Conservation (phyloP, 2,797 vertebrate genomes). For the Cryptoblepharus egeriae region DNA sequence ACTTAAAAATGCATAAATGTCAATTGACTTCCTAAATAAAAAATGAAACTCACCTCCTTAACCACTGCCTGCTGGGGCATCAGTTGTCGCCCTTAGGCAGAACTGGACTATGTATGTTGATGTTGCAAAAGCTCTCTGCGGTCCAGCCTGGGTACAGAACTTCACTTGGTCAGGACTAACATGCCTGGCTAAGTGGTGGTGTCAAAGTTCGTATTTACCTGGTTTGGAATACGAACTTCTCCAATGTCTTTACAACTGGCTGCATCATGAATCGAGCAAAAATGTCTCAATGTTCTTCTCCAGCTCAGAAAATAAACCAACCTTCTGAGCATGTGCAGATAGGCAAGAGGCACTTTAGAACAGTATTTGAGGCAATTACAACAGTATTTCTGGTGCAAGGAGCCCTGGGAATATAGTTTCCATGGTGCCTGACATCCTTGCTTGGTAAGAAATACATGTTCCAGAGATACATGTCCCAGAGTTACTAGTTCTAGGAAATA, state of each 20-base stretch:
- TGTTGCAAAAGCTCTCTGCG: slow-evolving; percentile 52
- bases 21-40: not conserved
- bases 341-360: not conserved
- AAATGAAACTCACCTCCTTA: slow-evolving; percentile 56
- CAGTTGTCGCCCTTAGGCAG: slow-evolving; percentile 50
- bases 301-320: not conserved
- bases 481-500: not conserved
- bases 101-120: slow-evolving; percentile 52
- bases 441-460: too few relatives aligned
- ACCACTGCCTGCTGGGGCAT: slow-evolving; percentile 45
- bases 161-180: not conserved
- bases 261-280: not conserved
- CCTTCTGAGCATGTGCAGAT: not conserved
- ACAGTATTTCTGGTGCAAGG: not conserved
- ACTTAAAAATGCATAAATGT: not conserved
- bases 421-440: not conserved
- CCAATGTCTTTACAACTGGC: not conserved
- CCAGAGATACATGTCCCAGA: too few relatives aligned
- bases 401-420: not conserved
- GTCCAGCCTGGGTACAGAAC: slow-evolving; percentile 53
- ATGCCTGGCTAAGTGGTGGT: not conserved
- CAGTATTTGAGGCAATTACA: too few relatives aligned
- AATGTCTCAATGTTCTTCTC: not conserved
- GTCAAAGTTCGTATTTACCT: not conserved
- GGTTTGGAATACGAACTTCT: not conserved